Conservation (phyloP, 2,797 vertebrate species). For the Scyliorhinus canicula region DNA sequence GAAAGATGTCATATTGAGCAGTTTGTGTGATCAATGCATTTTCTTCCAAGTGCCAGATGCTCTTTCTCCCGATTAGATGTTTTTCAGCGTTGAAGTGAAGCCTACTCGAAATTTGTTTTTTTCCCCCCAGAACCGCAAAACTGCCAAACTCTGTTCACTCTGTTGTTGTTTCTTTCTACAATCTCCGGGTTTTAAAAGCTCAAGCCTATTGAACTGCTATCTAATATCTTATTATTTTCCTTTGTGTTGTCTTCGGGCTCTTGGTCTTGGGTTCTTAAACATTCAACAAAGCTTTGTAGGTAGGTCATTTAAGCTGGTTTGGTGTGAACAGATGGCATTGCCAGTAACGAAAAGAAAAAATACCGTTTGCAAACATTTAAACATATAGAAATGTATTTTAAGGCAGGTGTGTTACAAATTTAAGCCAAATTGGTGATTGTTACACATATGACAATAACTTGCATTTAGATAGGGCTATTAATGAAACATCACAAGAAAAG, state of each 20-base stretch:
- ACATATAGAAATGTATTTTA: neutral
- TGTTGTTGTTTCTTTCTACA: neutral
- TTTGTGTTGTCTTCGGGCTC: neutral
- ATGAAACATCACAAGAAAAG: neutral
- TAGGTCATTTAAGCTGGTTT: neutral
- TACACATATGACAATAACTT: neutral
- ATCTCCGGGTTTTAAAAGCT: neutral
- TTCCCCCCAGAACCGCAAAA: neutral
- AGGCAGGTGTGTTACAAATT: neutral
- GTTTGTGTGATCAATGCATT: neutral
- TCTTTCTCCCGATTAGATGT: neutral
- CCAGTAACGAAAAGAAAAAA: neutral
- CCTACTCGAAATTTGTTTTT: neutral
- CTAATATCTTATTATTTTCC: neutral
- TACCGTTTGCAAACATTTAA: neutral
- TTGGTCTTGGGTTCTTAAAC: neutral
- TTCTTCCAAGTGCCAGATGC: neutral
- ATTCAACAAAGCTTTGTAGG: neutral
- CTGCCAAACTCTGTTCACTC: neutral
- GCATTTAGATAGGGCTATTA: neutral
- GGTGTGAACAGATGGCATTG: neutral
- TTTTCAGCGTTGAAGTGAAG: neutral
- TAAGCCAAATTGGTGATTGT: slow-evolving; percentile 10
- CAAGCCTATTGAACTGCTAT: neutral
- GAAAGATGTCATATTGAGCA: neutral